Base-by-base conservation (phyloP, 2,113 vertebrate species). In the Phalacrocorax brasilianus region DNA sequence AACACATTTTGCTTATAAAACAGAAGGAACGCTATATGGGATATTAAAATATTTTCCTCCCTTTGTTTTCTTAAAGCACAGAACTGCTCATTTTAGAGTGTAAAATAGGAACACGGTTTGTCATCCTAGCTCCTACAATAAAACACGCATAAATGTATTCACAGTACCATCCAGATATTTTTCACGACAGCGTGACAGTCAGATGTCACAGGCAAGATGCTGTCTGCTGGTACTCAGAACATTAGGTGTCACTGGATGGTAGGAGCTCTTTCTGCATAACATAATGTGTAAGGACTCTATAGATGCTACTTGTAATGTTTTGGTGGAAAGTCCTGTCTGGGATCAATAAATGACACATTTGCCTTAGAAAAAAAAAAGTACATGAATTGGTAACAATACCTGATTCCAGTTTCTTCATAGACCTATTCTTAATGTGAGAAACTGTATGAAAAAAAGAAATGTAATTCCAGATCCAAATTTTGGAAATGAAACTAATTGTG, bases 61-160 rank as follows among this genome's bases (percentile, higher is more conserved):
- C 44, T 91, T 92, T 85, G 35, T 85, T 94, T 93, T 83, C 61
- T 80, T 71, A 86, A 66, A 92, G 58, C 74, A 55, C 24, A 53
- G 18, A 84, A 75, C 16, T 72, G 27, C 77, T 96, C 75, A 74
- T 85, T 91, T 91, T 65, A 72, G 14, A 71, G 75, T 68, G 80
- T 55, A 76, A 81, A 68, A 74, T 23, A 74, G 47, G 75, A 92
- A 72, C 38, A 55, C 33, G 52, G 67, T 65, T 95, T 95, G 68
- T 85, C 95, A 76, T 55, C 44, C 21, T 76, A 27, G 11, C 38
- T 91, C 67, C 63, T 91, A 95, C 95, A 97, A 95, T 96, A 95
- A 95, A 56, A 44, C 22, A 9, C 2, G 4, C 35, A 45, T 53
- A 78, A 93, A 81, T 2, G 3, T 75, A 87, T 91, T 94, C 74